Conservation (phyloP, 2,113 vertebrate species). For the Maccullochella peelii region DNA sequence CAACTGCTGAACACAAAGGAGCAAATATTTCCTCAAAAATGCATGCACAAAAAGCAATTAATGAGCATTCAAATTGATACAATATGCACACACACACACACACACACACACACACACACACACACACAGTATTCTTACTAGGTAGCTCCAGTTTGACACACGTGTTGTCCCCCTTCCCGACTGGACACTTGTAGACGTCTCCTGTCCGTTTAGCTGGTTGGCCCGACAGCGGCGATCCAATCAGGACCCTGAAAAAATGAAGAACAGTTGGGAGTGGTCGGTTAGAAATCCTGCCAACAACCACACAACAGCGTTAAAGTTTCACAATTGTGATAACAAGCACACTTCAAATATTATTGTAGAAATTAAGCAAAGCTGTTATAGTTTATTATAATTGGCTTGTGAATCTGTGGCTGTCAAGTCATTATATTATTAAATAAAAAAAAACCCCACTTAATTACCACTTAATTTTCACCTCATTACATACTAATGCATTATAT, state of each 20-base stretch:
- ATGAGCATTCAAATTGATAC: not conserved
- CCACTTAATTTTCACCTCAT: constrained; percentile 6
- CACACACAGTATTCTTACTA: constrained; percentile 81
- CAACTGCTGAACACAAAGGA: not conserved
- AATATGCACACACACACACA: not conserved
- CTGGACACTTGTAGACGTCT: constrained; percentile 96
- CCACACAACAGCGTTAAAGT: not conserved
- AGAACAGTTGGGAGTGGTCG: constrained; percentile 23
- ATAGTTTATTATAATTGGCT: constrained; percentile 35
- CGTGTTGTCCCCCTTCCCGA: constrained; percentile 78
- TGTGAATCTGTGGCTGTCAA: constrained; percentile 4
- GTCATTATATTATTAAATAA: constrained; percentile 25
- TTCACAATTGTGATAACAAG: constrained; percentile 42
- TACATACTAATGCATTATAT: constrained; percentile 7
- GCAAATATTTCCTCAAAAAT: not conserved
- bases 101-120: not conserved
- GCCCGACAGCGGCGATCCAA: constrained; percentile 94
- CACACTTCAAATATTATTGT: constrained; percentile 12
- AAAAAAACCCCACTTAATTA: constrained; percentile 13
- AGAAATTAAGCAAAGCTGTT: constrained; percentile 19
- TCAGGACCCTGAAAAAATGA: constrained; percentile 89
- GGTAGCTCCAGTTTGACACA: constrained; percentile 92
- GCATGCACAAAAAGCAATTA: not conserved
- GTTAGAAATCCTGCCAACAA: constrained; percentile 35
- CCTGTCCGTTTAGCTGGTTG: constrained; percentile 92